Conservation (phyloP, 2,113 vertebrate species). For the Pteruthius melanotis region DNA sequence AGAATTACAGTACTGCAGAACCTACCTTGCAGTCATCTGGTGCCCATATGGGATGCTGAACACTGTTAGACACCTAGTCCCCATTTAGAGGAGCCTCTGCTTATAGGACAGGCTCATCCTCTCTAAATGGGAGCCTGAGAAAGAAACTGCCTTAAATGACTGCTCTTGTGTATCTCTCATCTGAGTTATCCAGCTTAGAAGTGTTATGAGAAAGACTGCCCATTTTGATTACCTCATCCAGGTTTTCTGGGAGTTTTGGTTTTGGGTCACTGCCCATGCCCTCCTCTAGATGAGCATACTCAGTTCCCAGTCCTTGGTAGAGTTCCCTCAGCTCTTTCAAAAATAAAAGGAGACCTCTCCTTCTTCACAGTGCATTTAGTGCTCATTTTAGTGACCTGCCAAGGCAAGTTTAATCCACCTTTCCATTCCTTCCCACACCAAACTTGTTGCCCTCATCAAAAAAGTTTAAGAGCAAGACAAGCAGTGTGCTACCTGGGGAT, state of each 20-base stretch:
- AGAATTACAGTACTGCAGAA: slow-evolving; percentile 27
- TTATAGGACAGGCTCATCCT: neutral
- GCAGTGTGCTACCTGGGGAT: neutral
- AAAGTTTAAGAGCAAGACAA: neutral
- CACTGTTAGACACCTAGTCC: neutral
- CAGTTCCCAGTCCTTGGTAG: neutral
- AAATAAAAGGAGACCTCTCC: neutral
- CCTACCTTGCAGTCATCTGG: slow-evolving; percentile 31
- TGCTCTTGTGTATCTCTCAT: neutral
- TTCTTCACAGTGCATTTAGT: neutral
- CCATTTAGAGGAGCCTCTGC: neutral
- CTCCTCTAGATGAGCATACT: neutral
- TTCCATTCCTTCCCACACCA: neutral
- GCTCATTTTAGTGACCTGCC: neutral
- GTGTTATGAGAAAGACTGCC: neutral
- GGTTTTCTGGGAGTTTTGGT: neutral
- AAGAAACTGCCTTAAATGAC: neutral
- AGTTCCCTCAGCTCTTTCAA: neutral
- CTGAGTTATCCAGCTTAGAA: neutral
- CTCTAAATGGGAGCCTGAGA: neutral
- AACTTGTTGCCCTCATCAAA: neutral
- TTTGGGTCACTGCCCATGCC: neutral
- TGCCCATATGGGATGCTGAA: slow-evolving; percentile 9
- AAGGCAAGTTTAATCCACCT: neutral
- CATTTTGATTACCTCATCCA: neutral